Percentiles rank a stretch among this genome's conserved stretches.
These are phyloP conservation scores for Sparidentex hasta DNA, from an alignment of 2,797 vertebrate genomes.

Conservation along the genomic window DNA sequence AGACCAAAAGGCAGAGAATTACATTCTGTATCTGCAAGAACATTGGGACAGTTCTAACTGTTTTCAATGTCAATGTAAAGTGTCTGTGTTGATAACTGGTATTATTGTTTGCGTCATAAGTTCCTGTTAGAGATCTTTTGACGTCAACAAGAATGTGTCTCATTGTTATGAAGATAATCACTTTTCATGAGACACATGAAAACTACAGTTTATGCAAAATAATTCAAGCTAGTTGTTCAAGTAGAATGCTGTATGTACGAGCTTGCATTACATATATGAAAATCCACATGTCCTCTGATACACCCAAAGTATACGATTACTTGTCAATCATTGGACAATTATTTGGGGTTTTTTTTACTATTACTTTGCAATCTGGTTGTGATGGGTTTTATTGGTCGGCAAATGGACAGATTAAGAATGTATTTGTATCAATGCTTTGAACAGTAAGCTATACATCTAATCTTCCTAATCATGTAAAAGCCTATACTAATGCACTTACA, in stretches of 20 bases:
- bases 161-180: background rate
- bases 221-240: too few relatives aligned
- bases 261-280: too few relatives aligned
- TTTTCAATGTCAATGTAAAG: background rate
- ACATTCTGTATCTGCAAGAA: background rate
- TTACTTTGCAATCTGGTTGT: background rate
- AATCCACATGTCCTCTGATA: background rate
- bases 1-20: background rate
- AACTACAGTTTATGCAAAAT: background rate
- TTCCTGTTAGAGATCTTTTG: background rate
- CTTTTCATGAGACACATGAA: background rate
- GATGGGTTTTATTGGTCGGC: background rate
- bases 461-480: conserved; percentile 1
- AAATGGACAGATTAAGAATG: background rate
- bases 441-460: background rate
- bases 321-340: background rate
- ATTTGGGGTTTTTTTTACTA: background rate
- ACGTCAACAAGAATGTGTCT: background rate
- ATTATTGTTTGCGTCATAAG: background rate
- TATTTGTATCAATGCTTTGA: background rate
- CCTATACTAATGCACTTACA: background rate
- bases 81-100: background rate
- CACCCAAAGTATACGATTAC: background rate
- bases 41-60: background rate
- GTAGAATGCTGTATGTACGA: background rate